Evolutionary conservation across 2,888 invertebrate species (phyloP).

Genomic region (Pogonocherus hispidulus): DNA sequence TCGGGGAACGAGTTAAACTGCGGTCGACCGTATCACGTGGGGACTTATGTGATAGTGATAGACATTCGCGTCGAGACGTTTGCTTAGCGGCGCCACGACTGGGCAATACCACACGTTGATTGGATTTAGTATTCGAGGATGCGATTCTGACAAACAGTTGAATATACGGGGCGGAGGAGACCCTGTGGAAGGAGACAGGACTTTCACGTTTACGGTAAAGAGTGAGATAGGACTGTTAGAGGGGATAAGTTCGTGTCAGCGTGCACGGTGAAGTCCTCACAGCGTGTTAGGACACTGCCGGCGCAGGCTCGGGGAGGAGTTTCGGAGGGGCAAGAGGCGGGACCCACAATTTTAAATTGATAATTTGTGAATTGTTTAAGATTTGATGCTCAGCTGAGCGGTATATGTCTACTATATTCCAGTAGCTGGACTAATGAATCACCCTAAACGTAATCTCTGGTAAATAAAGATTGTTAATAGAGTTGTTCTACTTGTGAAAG

Average conservation of each 20-base stretch:
- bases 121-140: conserved; percentile 70
- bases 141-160: conserved; percentile 59
- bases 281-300: conserved; percentile 57
- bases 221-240: conserved; percentile 56
- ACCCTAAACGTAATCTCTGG: conserved; percentile 36
- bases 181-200: conserved; percentile 44
- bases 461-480: conserved; percentile 30
- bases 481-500: conserved; percentile 30
- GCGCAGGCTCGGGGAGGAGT: conserved; percentile 68
- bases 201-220: conserved; percentile 37
- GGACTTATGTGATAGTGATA: conserved; percentile 68
- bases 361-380: conserved; percentile 70
- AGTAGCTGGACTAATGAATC: conserved; percentile 62
- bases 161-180: conserved; percentile 56
- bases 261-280: conserved; percentile 54
- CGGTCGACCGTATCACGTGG: conserved; percentile 66
- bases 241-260: conserved; percentile 59
- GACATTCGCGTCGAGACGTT: conserved; percentile 66
- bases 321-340: conserved; percentile 64
- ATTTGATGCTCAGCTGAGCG: conserved; percentile 67
- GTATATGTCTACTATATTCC: conserved; percentile 59
- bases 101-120: conserved; percentile 73
- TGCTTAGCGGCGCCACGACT: conserved; percentile 68
- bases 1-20: conserved; percentile 48
- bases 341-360: conserved; percentile 66